Base-by-base conservation (phyloP, 1,140 invertebrate species). In the Calliopsis andreniformis region DNA sequence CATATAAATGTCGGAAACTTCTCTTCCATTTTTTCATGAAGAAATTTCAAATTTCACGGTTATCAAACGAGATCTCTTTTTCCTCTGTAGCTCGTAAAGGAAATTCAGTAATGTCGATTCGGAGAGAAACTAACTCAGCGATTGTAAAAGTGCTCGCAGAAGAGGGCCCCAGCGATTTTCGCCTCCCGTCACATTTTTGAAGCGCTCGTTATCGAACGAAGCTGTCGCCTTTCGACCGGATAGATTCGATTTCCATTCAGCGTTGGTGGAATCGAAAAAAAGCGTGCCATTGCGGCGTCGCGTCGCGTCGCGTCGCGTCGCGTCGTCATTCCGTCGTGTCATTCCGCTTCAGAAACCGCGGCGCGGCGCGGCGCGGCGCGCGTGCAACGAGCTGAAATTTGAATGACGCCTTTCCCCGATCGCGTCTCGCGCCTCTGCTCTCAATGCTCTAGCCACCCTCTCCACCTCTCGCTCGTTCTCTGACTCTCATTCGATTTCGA, bases 321-420 rank as follows among this genome's bases (percentile, higher is more conserved):
- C 63, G 45, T 62, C 47, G 76, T 78, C 76, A 78, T 78, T 72
- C 58, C 69, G 76, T 53, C 58, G 75, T 64, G 68, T 79, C 77
- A 79, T 79, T 79, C 77, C 71, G 62, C 63, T 66, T 68, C 77
- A 47, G 63, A 53, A 45, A 56, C 14, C 64, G 42, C 62, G 71
- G 35, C 62, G 35, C 63, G 45, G 35, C 62, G 35, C 63, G 45
- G n/a, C n/a, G n/a, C n/a, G n/a, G 35, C 62, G 35, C 63, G 45
- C 43, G 59, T 59, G 39, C 70, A 66, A 67, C 63, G 47, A 79
- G 72, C 47, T 56, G 64, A 79, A 76, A 76, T 79, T 79, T 58
- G 64, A 79, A 79, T 79, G 64, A 79, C 72, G 78, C 72, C 28
- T 76, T 76, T 56, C n/a, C 43, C 58, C 78, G 59, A 76, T 70